Evolutionary conservation across 2,113 vertebrate species (phyloP), one percentile per base, ranked within the genome.

Genomic region (Mustela lutreola): DNA sequence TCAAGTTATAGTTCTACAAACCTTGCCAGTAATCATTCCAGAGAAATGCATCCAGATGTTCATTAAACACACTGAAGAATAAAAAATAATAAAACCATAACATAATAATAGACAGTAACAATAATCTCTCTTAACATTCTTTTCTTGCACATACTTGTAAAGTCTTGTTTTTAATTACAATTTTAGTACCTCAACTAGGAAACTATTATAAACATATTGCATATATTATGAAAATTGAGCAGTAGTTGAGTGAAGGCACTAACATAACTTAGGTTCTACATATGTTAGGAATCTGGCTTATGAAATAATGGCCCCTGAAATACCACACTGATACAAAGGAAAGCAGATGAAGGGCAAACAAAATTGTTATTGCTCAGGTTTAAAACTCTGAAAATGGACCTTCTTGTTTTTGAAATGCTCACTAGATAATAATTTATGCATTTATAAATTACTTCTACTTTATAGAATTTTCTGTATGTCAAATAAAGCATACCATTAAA

Each of bases 401-500:
- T 75, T 62, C 58, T 93, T 15, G 42, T 80, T 80, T 96, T 58
- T 45, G 76, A 90, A 86, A 78, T 42, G 36, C 42, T 75, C 5
- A 78, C 73, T 93, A 92, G 36, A 67, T 90, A 86, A 76, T 88
- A 90, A 92, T 84, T 82, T 94, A 91, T 56, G 33, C 71, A 50
- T 92, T 89, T 24, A 15, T 24, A 90, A 97, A 88, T 78, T 90
- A 88, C 75, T 92, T 96, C 26, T 7, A 97, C 50, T 85, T 84
- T 50, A 92, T 21, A 70, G 50, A 92, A 90, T 88, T 95, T 90
- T 84, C 78, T n/a, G 80, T 83, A 70, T 94, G 67, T 45, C 84
- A 94, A 96, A 86, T 89, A 89, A 88, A 95, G 26, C 63, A 70
- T 58, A 84, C 24, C 48, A 80, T 94, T 87, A 94, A 94, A 92